Percentiles rank a stretch among this genome's conserved stretches.
These are phyloP conservation scores for Cavia aperea DNA, from an alignment of 2,113 vertebrate genomes.

Conservation along the genomic window DNA sequence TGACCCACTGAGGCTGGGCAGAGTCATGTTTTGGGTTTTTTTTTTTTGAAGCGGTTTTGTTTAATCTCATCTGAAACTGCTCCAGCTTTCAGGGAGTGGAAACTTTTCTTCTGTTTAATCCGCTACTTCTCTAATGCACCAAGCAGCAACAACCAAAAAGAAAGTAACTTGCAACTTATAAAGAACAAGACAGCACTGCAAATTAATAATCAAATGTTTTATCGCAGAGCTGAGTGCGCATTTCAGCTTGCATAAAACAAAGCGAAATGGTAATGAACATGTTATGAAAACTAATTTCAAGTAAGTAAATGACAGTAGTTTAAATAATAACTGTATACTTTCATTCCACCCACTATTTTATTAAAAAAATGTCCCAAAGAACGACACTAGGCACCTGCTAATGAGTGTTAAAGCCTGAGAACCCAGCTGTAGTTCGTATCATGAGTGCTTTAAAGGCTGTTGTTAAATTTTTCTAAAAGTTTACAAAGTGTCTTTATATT, in stretches of 20 bases:
- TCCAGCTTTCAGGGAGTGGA: neutral
- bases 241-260: neutral
- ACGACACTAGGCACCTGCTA: neutral
- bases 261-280: neutral
- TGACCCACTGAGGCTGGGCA: accelerated
- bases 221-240: neutral
- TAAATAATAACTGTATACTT: neutral
- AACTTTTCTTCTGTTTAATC: neutral
- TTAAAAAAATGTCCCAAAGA: neutral
- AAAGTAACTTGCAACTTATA: neutral
- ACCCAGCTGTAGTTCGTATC: neutral
- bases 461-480: neutral
- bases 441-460: neutral
- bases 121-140: neutral
- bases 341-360: neutral
- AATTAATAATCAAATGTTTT: neutral
- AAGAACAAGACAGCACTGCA: neutral
- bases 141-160: neutral
- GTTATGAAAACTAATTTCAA: neutral
- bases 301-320: neutral
- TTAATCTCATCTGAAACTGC: neutral
- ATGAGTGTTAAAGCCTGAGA: neutral
- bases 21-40: neutral
- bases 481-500: neutral
- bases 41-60: neutral